A percentile compares a stretch with the other conserved stretches of the same genome.
Conservation (phyloP, 1,140 invertebrate genomes). For the Leptinotarsa lineolata region DNA sequence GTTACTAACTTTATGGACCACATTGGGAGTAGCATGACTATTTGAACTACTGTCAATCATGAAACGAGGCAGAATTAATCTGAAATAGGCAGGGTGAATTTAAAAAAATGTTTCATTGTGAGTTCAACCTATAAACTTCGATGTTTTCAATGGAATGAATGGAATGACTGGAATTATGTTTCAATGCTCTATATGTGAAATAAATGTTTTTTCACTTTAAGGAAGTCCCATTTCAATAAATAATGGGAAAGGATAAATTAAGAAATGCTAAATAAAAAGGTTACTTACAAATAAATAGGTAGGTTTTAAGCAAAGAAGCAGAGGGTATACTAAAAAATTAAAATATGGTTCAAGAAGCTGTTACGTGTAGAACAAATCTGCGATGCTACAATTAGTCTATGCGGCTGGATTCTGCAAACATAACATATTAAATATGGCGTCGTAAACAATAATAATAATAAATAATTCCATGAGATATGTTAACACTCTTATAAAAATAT, state of each 20-base stretch:
- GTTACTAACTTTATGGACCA: no score
- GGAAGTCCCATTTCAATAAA: no score
- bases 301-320: conserved; percentile 29
- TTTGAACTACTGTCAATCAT: no score
- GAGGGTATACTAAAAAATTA: conserved; percentile 30
- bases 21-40: no score
- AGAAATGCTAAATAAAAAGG: conserved; percentile 19
- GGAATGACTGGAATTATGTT: no score
- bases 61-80: no score
- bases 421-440: conserved; percentile 51
- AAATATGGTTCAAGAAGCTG: conserved; percentile 42
- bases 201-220: no score
- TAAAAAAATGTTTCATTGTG: no score
- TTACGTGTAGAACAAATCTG: conserved; percentile 52
- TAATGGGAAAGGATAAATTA: neutral
- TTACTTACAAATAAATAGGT: conserved; percentile 43
- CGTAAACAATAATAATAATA: conserved; percentile 42
- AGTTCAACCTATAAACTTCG: no score
- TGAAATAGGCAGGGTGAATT: no score
- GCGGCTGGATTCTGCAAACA: conserved; percentile 54
- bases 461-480: conserved; percentile 31
- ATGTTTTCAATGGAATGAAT: no score
- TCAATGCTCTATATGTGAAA: no score
- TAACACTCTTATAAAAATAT: conserved; percentile 29
- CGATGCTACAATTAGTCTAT: conserved; percentile 55